Base-by-base conservation (phyloP, 1,140 invertebrate genomes). In the Brachionus plicatilis region DNA sequence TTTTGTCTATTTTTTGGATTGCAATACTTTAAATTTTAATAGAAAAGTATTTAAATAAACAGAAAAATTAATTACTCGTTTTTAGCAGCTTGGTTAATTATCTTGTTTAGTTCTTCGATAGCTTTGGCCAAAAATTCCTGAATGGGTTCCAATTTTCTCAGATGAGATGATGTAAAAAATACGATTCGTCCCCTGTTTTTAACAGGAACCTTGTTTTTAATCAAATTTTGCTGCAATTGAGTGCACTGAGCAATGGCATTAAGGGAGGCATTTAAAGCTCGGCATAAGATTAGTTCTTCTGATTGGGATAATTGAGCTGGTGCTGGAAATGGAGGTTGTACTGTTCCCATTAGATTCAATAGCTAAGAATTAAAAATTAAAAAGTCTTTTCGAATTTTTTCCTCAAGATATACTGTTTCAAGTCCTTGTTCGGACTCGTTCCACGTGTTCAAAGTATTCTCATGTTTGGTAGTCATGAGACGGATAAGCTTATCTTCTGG, bases 1-100 rank as follows among this genome's bases (percentile, higher is more conserved):
- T 96, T 88, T 95, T 93, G 88, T 95, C 92, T 85, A 97, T 93
- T 72, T 72, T 72, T 11, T 43, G 68, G 24, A 72, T 43, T 0
- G n/a, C 17, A 20, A 72, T 20, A 43, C 68, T 72, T 43, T 17
- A 72, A 70, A 66, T 14, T 24, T 17, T 4, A 70, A 6, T 37
- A 33, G 37, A 72, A 29, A 33, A 37, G 33, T 41, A 72, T n/a
- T 14, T n/a, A 37, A 37, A 29, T 12, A 14, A 37, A 37, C 14
- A 37, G 33, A 72, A 33, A 43, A 14, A 33, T 14, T 14, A 70
- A 70, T 41, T n/a, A 72, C 72, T 76, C 72, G 53, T 50, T 76
- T 50, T 76, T 76, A 24, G 72, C 43, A 17, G 20, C 20, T 33
- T 24, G 43, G 17, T 82, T 56, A 24, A 82, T 82, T n/a, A 43